Evolutionary conservation across 37 sponge, comb jelly and placozoan genomes (phyloP).

Genomic region (Hormiphora californensis): DNA sequence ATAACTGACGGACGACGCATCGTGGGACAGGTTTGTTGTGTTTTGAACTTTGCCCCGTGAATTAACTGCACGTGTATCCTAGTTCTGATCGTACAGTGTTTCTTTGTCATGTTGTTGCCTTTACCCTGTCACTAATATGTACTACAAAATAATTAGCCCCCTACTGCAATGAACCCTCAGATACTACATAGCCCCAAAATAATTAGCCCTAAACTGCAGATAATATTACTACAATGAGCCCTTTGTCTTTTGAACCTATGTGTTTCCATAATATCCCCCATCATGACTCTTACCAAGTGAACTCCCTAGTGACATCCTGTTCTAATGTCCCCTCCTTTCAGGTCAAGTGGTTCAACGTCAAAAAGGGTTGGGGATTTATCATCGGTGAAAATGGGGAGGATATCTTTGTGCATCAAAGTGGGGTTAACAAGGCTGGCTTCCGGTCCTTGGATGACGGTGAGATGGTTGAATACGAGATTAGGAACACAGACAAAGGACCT

Average conservation of each 20-base stretch:
- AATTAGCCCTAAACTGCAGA: not conserved
- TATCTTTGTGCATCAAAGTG: conserved; percentile 54
- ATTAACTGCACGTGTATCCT: too few species aligned
- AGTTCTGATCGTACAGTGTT: too few species aligned
- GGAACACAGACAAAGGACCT: conserved; percentile 49
- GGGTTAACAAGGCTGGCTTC: conserved; percentile 52
- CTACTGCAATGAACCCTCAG: too few species aligned
- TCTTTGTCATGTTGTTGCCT: not conserved
- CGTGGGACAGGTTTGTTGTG: conserved; percentile 11
- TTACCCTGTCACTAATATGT: too few species aligned
- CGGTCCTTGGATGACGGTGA: conserved; percentile 55
- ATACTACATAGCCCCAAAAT: not conserved
- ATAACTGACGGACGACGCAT: conserved; percentile 31
- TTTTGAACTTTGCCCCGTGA: too few species aligned
- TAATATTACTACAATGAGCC: not conserved
- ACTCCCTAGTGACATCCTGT: not conserved
- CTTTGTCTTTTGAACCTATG: not conserved
- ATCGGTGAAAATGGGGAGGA: conserved; percentile 47
- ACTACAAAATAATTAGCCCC: too few species aligned
- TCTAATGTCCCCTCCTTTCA: not conserved
- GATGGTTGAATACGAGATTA: conserved; percentile 51
- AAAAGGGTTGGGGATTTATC: conserved; percentile 58
- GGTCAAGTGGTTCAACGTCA: conserved; percentile 60
- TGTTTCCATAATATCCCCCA: too few species aligned
- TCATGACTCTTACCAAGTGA: too few species aligned